These are phyloP conservation scores for Sminthurides bifidus DNA, from an alignment of 1,140 invertebrate genomes.

Conservation along the genomic window DNA sequence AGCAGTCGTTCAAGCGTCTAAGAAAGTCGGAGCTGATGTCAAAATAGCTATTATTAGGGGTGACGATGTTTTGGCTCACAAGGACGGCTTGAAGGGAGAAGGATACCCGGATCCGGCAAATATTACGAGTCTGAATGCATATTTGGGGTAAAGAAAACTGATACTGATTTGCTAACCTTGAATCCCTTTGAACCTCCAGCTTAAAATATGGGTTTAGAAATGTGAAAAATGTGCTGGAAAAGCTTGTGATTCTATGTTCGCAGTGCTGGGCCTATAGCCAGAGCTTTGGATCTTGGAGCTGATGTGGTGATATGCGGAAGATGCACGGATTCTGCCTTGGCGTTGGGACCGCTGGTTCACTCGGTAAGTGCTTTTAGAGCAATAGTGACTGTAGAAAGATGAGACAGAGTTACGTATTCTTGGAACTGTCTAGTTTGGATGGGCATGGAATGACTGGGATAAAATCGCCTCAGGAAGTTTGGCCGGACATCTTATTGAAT, in stretches of 20 bases:
- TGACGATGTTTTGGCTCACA: constrained; percentile 30
- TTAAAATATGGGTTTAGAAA: constrained; percentile 6
- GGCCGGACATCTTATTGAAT: constrained; percentile 46
- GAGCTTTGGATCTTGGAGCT: constrained; percentile 41
- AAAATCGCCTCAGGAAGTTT: constrained; percentile 39
- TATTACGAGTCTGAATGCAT: constrained; percentile 43
- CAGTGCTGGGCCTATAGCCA: constrained; percentile 38
- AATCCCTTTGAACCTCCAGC: constrained; percentile 1
- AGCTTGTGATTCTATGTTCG: constrained; percentile 4
- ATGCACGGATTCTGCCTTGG: constrained; percentile 44
- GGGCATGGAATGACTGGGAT: constrained; percentile 39
- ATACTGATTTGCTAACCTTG: not conserved
- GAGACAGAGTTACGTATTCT: not conserved
- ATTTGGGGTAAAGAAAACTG: constrained; percentile 38
- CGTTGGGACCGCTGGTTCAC: constrained; percentile 42
- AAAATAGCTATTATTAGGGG: constrained; percentile 30
- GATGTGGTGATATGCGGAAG: constrained; percentile 45
- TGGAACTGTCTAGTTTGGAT: constrained; percentile 34
- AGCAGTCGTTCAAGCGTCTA: constrained; percentile 36
- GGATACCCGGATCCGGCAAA: constrained; percentile 35
- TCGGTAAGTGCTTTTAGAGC: constrained; percentile 31
- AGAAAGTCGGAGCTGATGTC: constrained; percentile 35
- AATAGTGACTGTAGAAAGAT: not conserved
- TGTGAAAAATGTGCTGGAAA: not conserved
- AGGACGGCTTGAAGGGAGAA: constrained; percentile 35